Base-by-base conservation (phyloP, 2,113 vertebrate species). In the Neolamprologus modestus region DNA sequence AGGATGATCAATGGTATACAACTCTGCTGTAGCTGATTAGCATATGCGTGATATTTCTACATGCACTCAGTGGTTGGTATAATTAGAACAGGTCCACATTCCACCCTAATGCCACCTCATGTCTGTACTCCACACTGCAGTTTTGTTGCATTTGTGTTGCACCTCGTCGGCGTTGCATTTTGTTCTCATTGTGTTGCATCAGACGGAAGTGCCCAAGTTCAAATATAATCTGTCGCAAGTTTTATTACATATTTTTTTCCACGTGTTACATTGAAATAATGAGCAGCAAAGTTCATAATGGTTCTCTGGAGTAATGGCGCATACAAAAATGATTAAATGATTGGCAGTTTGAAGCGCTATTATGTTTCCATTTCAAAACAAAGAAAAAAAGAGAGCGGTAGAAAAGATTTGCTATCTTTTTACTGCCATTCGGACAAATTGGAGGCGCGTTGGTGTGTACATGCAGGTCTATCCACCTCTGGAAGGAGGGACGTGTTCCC, bases 151-250 rank as follows among this genome's bases (percentile, higher is more conserved):
- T 52, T 52, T 78, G 40, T 35, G 71, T 83, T 84, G 53, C 54
- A 55, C 37, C 9, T 40, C 6, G 2, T 16, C 24, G 0, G 21
- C 1, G 10, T 92, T 94, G 89, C 91, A 50, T 63, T 85, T 84
- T 1, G 33, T 86, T 86, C 40, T 87, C 88, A 5, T 53, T 47
- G 89, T 11, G 71, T 94, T 93, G 91, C 92, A 82, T 95, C 94
- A 94, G 47, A 88, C 12, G 76, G 87, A 92, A 86, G 83, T 59
- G 54, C 76, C 66, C 71, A 83, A 88, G 91, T 90, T 91, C 90
- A 92, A 91, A 93, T 82, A 83, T 84, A 28, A 90, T 68, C 14
- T 63, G 53, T 24, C 5, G 8, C 35, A 13, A 31, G 3, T 82
- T 61, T 31, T 73, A 45, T 76, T 73, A 35, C n/a, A 11, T 73